Evolutionary conservation across 2,888 invertebrate species (phyloP).

Genomic region (Thyatira batis): DNA sequence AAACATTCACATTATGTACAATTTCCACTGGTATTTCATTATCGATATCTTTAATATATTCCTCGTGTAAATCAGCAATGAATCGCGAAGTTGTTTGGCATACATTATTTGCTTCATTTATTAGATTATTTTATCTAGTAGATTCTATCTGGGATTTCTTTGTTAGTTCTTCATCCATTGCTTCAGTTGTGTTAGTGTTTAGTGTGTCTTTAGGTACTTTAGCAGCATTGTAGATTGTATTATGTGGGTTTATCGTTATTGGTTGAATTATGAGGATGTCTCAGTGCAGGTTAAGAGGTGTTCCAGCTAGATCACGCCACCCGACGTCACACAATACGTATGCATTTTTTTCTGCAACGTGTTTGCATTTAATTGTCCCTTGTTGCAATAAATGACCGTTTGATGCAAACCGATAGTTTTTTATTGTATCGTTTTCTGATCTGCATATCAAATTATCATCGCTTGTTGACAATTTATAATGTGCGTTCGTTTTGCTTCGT

Average conservation of each 20-base stretch:
- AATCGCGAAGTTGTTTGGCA: not conserved
- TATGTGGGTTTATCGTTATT: slow-evolving; percentile 1
- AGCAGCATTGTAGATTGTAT: not conserved
- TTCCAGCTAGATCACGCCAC: slow-evolving; percentile 51
- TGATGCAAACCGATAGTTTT: slow-evolving; percentile 10
- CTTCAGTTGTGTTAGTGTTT: not conserved
- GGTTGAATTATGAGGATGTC: not conserved
- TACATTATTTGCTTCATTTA: not conserved
- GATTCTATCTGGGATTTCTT: not conserved
- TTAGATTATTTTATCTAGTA: slow-evolving; percentile 3
- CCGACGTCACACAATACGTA: slow-evolving; percentile 32
- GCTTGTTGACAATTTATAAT: not conserved
- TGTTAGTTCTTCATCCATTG: not conserved
- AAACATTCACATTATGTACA: not conserved
- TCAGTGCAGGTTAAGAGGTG: slow-evolving; percentile 23
- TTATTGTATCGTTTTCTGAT: not conserved
- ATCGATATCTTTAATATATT: not conserved
- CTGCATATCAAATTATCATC: not conserved
- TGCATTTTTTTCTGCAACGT: slow-evolving; percentile 33
- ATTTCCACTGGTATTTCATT: slow-evolving; percentile 7
- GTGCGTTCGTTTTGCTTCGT: not conserved
- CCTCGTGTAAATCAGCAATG: slow-evolving; percentile 1
- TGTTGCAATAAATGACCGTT: slow-evolving; percentile 33
- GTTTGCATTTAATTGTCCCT: slow-evolving; percentile 44
- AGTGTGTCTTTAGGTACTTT: slow-evolving; percentile 2